These are phyloP conservation scores for Torymus tubicola DNA, from an alignment of 2,888 invertebrate species.

Conservation along the genomic window DNA sequence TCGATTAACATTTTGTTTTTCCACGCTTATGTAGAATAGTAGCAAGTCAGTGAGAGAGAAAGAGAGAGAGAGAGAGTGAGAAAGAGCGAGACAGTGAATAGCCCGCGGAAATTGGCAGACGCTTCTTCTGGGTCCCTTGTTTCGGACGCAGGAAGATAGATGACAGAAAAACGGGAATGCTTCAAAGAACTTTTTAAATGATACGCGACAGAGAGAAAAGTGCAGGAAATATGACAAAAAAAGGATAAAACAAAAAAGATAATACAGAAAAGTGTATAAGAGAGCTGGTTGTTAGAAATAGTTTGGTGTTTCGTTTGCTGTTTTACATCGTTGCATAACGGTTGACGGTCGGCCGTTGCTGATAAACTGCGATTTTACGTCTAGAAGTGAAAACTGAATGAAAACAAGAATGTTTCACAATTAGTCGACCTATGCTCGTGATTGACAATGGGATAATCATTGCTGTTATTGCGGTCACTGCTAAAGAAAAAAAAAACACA, in stretches of 20 bases:
- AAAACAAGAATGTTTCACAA: slow-evolving; percentile 39
- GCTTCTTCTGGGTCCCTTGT: slow-evolving; percentile 67
- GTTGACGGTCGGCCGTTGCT: slow-evolving; percentile 55
- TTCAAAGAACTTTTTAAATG: slow-evolving; percentile 55
- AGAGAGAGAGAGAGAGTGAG: neutral
- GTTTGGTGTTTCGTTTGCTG: slow-evolving; percentile 75
- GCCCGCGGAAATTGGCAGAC: slow-evolving; percentile 59
- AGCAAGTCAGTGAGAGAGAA: slow-evolving; percentile 28
- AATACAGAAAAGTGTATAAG: slow-evolving; percentile 56
- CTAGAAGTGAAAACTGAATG: slow-evolving; percentile 54
- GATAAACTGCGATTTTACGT: slow-evolving; percentile 57
- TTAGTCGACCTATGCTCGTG: slow-evolving; percentile 58
- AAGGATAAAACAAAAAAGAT: slow-evolving; percentile 57
- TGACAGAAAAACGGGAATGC: slow-evolving; percentile 56
- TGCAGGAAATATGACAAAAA: slow-evolving; percentile 54
- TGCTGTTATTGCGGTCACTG: slow-evolving; percentile 61
- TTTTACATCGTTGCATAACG: slow-evolving; percentile 64
- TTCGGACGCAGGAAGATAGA: slow-evolving; percentile 68
- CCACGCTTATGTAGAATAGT: slow-evolving; percentile 27
- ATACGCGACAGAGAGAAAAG: slow-evolving; percentile 44
- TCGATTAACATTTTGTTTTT: slow-evolving; percentile 36
- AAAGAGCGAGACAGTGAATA: neutral
- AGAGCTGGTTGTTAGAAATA: slow-evolving; percentile 71
- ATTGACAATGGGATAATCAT: slow-evolving; percentile 60
- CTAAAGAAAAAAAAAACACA: slow-evolving; percentile 52